Evolutionary conservation across 2,113 vertebrate species (phyloP), one percentile per base, ranked within the genome.

Genomic region (Lepus timidus): DNA sequence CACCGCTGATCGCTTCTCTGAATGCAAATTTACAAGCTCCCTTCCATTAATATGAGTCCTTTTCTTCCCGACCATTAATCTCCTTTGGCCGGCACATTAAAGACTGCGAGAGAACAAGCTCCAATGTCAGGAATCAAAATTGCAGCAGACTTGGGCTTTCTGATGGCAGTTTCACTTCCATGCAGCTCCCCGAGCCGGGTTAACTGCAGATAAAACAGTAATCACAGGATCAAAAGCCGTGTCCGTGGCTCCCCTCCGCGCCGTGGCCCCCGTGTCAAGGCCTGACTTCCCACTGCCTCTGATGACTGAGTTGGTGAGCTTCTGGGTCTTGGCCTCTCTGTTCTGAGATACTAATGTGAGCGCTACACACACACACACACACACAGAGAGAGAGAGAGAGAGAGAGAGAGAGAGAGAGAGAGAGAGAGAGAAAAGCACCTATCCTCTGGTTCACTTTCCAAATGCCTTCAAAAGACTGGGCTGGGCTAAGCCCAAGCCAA

Each of bases 21-120:
- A 96, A 97, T 96, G 97, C 94, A 97, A 97, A 97, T 96, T 95
- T 93, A 91, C 61, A 0, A 95, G 88, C 70, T 97, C 82, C 95
- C 97, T 96, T 95, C 90, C 70, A 83, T 93, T 91, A 98, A 97
- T 96, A 97, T 81, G 88, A 96, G 55, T 97, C 94, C 96, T 96
- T 94, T 95, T 96, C 96, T 88, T 78, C 75, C 68, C 20, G 13
- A 29, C 81, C 82, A 89, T 94, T 93, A 96, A 96, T 96, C 76
- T 91, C 87, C 93, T 92, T 96, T 95, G 96, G 82, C 88, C 83
- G 83, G 95, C 93, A 96, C 95, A 97, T 96, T 95, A 94, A 97
- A 97, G 96, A 96, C 93, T 93, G 68, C 51, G 93, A 86, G 96
- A 93, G n/a, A 97, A 96, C 94, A 91, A 96, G 95, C 96, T 96